Base-by-base conservation (phyloP, 2,113 vertebrate species). In the Orientallactaga bullata region DNA sequence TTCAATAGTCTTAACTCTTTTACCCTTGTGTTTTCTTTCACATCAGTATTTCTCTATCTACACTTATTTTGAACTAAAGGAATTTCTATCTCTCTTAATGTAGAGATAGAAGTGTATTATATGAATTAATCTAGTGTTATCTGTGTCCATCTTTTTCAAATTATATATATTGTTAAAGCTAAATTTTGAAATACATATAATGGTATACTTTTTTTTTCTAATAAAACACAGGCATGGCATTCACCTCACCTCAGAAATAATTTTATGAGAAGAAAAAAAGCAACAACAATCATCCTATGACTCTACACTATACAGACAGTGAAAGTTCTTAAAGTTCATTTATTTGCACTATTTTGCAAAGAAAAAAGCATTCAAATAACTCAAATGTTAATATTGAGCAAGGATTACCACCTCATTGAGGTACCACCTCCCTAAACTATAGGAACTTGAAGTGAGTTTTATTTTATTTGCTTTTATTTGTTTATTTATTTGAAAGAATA, bases 131-230 rank as follows among this genome's bases (percentile, higher is more conserved):
- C 47, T 20, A 12, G 39, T 32, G 42, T 72, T 90, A 71, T 80
- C 9, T 63, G 13, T 86, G 15, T 78, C 21, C 26, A 78, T 79
- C 32, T 95, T 82, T 88, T 28, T 42, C 12, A 17, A 88, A 23
- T 9, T 10, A 81, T 58, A 15, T 28, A 24, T 94, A 93, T 89
- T 94, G 26, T 47, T 79, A 73, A 85, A 95, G 58, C 20, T 63
- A 85, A 87, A 78, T 60, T 85, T 39, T 71, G 51, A 89, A 85
- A 79, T 89, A 23, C 74, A 23, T 73, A 7, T 61, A 28, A 71
- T 60, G 42, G 1, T 60, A 15, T 88, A 11, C 6, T 73, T 90
- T 78, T 94, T 94, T 65, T 21, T 3, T 16, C 16, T 55, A 77
- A 81, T 42, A 71, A n/a, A 51, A 55, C 37, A 18, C 3, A 86